Base-by-base conservation (phyloP, 64 coral and sea anemone genomes). In the Pocillopora verrucosa region DNA sequence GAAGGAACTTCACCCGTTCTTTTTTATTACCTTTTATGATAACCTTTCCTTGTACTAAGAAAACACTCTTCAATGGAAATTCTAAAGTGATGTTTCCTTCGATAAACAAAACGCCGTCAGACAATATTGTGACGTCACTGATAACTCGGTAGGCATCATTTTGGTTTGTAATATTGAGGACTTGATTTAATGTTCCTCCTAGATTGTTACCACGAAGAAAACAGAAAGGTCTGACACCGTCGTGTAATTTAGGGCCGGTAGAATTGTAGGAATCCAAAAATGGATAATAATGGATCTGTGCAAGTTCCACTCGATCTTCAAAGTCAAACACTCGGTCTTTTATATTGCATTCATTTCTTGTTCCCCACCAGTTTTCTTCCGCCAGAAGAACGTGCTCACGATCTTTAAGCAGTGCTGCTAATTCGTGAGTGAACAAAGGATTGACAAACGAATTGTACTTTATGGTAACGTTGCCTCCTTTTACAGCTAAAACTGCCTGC, bases 341-440 rank as follows among this genome's bases (percentile, higher is more conserved):
- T 59, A 96, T 72, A 34, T 58, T 11, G 80, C 94, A 96, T 58
- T 92, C 80, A 15, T 96, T 25, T n/a, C 70, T 62, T 13, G 94
- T 74, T 36, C 82, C 94, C 90, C 90, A 96, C 94, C 94, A 96
- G 63, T 96, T 96, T 61, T 73, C 75, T 67, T 73, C 61, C 0
- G 94, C 94, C 45, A 61, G 56, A 30, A 92, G 24, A 51, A 73
- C 34, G 14, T 34, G 65, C 58, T 65, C 67, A 65, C 59, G 67
- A n/a, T 96, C 84, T n/a, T 87, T 26, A 34, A 76, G 80, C 60
- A 96, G 13, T 51, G 94, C 76, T n/a, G 87, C 76, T 36, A 96
- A 41, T 41, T 91, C 75, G 64, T 87, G 64, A 13, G 61, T 69
- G 57, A 87, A 90, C 57, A 73, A 67, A 73, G 89, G 77, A 36